Evolutionary conservation across 2,888 invertebrate species (phyloP).

Genomic region (Eupithecia subumbrata): DNA sequence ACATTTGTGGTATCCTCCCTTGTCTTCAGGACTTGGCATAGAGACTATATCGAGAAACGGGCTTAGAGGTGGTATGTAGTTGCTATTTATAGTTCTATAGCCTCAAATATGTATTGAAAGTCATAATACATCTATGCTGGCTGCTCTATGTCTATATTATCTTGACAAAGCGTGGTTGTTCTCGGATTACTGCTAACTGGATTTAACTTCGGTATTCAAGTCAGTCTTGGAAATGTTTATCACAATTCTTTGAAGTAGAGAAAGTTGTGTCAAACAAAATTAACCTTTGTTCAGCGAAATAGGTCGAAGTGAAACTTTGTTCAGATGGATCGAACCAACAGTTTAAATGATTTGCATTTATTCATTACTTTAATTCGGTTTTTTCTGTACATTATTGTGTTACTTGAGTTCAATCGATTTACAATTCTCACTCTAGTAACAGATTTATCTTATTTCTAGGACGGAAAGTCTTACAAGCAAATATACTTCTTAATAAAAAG

Average conservation of each 20-base stretch:
- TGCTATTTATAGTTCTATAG: background rate
- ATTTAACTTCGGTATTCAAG: conserved; percentile 36
- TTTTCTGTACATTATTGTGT: conserved; percentile 3
- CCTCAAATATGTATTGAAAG: background rate
- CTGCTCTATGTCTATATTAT: conserved; percentile 17
- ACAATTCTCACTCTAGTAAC: background rate
- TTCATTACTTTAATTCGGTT: conserved; percentile 5
- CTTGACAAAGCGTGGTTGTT: conserved; percentile 33
- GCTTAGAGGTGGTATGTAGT: conserved; percentile 4
- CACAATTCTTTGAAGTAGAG: conserved; percentile 40
- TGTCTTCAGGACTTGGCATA: conserved; percentile 50
- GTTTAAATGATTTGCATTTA: conserved; percentile 26
- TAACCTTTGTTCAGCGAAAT: conserved; percentile 34
- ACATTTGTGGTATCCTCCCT: conserved; percentile 60
- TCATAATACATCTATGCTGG: background rate
- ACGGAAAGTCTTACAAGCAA: background rate
- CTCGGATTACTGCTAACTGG: conserved; percentile 36
- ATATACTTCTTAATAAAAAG: background rate
- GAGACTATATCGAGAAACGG: conserved; percentile 33
- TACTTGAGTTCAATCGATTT: background rate
- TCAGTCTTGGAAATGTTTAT: conserved; percentile 42
- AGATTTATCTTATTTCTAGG: background rate
- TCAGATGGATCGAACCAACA: conserved; percentile 26
- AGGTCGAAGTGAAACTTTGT: conserved; percentile 36
- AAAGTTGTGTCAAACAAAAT: conserved; percentile 42